These are phyloP conservation scores for Melitaea cinxia DNA, from an alignment of 1,140 invertebrate species.

Conservation along the genomic window DNA sequence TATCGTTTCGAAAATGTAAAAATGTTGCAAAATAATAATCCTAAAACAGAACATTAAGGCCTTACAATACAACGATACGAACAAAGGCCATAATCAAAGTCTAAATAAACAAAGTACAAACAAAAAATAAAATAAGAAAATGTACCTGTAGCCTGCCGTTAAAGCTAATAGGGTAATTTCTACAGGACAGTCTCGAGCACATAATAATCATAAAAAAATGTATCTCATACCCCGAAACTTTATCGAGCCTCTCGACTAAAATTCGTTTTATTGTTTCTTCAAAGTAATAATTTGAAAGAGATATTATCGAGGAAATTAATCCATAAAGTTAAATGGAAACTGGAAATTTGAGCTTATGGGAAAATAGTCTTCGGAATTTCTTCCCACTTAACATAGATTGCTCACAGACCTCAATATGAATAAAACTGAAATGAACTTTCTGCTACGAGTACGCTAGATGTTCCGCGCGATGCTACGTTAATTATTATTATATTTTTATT, in stretches of 20 bases:
- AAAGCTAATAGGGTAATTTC: conserved; percentile 53
- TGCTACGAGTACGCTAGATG: too few relatives aligned
- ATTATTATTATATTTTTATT: not conserved
- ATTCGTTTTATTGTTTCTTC: conserved; percentile 47
- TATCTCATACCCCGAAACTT: conserved; percentile 33
- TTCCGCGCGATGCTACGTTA: too few relatives aligned
- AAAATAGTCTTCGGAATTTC: not conserved
- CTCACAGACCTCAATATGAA: not conserved
- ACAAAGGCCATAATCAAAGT: not conserved
- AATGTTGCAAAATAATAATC: too few relatives aligned
- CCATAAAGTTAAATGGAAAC: conserved; percentile 43
- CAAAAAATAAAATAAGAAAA: not conserved
- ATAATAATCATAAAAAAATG: conserved; percentile 52
- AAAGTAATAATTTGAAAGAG: conserved; percentile 36
- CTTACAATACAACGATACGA: too few relatives aligned
- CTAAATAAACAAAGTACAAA: not conserved
- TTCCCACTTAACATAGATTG: conserved; percentile 4
- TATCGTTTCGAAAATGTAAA: too few relatives aligned
- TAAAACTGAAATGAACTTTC: not conserved
- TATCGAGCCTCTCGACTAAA: conserved; percentile 43
- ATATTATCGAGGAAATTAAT: conserved; percentile 45
- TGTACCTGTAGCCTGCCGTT: conserved; percentile 42
- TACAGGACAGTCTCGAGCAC: conserved; percentile 35
- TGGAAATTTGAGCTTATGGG: conserved; percentile 29
- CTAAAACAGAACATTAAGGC: too few relatives aligned